Evolutionary conservation across 2,888 invertebrate genomes (phyloP), one percentile per base, ranked within the genome.

Genomic region (Diaphora mendica): DNA sequence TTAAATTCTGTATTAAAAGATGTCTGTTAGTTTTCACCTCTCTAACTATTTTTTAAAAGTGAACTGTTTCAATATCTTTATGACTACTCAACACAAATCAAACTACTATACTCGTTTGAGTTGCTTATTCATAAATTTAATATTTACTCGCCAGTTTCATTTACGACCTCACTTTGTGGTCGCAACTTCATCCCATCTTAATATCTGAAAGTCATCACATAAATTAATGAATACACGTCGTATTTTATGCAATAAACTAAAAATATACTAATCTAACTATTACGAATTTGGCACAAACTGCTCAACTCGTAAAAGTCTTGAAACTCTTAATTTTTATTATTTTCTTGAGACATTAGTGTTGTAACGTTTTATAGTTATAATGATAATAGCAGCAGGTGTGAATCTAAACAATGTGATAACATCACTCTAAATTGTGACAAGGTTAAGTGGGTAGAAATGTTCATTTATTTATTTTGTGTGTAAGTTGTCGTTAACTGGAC

Each of bases 201-300:
- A 39, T 44, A 51, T 69, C 69, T 62, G 42, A 55, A 79, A 77
- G 70, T 69, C 59, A 62, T 23, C 33, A 62, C 33, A 80, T 82
- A 85, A 84, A 83, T 85, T 70, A 26, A 39, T 39, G 72, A 76
- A 75, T 48, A 65, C 75, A 20, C 39, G 39, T 35, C 64, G 73
- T 82, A 77, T 85, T 77, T 77, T 76, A 77, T 72, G 74, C 70
- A 75, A 82, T 85, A 85, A 85, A 83, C 85, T 80, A 77, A 76
- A 77, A 84, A 74, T 75, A 73, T 73, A 75, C 73, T 81, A 83
- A 83, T 82, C 79, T 79, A 74, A 77, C 70, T 73, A 74, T 71
- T 77, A 82, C 70, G 79, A 72, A 68, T 76, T 75, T 87, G 82
- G 83, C 84, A 83, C 81, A 79, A 70, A 70, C 30, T 62, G 9